These are phyloP conservation scores for Phorcus lineatus DNA, from an alignment of 2,888 invertebrate genomes.

Conservation along the genomic window DNA sequence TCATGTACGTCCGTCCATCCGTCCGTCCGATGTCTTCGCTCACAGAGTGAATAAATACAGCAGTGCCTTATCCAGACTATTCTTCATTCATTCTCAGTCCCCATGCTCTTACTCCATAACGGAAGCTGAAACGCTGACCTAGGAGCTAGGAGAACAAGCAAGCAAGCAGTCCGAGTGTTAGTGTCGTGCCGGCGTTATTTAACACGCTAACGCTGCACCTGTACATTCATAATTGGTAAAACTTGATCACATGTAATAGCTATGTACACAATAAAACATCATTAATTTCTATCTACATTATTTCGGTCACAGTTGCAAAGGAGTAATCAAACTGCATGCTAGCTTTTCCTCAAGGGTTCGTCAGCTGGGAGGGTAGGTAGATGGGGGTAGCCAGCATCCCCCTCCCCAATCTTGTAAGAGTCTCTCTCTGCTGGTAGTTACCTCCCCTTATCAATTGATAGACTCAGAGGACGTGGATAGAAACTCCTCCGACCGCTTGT, in stretches of 20 bases:
- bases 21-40: not conserved
- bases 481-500: conserved; percentile 92
- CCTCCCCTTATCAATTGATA: conserved; percentile 36
- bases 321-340: not conserved
- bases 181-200: not conserved
- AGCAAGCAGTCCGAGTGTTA: conserved; percentile 2
- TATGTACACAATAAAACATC: conserved; percentile 14
- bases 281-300: conserved; percentile 18
- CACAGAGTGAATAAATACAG: conserved; percentile 1
- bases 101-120: not conserved
- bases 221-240: conserved; percentile 4
- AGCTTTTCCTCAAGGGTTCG: not conserved
- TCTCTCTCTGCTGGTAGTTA: not conserved
- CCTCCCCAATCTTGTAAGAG: not conserved
- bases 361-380: not conserved
- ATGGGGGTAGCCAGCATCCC: not conserved
- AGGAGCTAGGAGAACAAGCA: not conserved
- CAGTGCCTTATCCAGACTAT: not conserved
- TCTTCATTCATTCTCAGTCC: not conserved
- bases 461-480: conserved; percentile 78
- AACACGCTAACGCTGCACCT: not conserved
- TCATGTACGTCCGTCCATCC: not conserved
- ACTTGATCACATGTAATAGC: not conserved
- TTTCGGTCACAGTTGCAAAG: not conserved
- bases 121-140: conserved; percentile 16